Conservation (phyloP, 2,888 invertebrate genomes). For the Chrysolina americana region DNA sequence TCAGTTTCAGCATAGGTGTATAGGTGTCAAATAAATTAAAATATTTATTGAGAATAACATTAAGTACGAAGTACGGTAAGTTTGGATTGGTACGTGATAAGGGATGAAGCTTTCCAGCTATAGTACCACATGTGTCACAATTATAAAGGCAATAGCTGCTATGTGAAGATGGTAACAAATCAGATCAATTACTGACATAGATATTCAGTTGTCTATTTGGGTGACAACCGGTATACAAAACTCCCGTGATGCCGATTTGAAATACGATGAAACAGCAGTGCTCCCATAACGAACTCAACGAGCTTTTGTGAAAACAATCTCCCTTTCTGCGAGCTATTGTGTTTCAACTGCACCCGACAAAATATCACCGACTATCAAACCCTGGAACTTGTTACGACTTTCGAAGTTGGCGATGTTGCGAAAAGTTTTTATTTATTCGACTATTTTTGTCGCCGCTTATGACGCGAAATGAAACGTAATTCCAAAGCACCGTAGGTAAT, state of each 20-base stretch:
- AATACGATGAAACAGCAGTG: constrained; percentile 2
- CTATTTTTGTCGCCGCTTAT: constrained; percentile 53
- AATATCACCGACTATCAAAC: constrained; percentile 50
- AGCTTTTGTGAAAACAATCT: constrained; percentile 19
- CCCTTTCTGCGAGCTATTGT: constrained; percentile 15
- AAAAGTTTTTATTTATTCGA: constrained; percentile 55
- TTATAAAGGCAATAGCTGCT: too few species aligned
- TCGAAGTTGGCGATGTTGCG: constrained; percentile 45
- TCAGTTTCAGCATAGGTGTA: too few species aligned
- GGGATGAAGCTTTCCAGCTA: too few species aligned
- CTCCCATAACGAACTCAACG: constrained; percentile 10
- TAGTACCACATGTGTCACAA: too few species aligned
- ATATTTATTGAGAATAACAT: too few species aligned
- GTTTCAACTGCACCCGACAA: constrained; percentile 27
- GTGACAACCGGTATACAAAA: constrained; percentile 4
- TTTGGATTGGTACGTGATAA: too few species aligned
- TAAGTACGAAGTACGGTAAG: too few species aligned
- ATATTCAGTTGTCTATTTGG: too few species aligned
- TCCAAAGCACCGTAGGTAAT: constrained; percentile 53
- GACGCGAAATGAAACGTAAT: constrained; percentile 53
- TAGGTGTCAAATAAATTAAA: too few species aligned
- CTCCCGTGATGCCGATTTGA: constrained; percentile 10
- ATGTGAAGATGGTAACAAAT: too few species aligned
- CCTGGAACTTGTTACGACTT: constrained; percentile 52
- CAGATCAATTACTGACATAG: too few species aligned